phyloP scores from a whole-genome alignment of 2,113 vertebrate species.

The Hippopotamus amphibius region DNA sequence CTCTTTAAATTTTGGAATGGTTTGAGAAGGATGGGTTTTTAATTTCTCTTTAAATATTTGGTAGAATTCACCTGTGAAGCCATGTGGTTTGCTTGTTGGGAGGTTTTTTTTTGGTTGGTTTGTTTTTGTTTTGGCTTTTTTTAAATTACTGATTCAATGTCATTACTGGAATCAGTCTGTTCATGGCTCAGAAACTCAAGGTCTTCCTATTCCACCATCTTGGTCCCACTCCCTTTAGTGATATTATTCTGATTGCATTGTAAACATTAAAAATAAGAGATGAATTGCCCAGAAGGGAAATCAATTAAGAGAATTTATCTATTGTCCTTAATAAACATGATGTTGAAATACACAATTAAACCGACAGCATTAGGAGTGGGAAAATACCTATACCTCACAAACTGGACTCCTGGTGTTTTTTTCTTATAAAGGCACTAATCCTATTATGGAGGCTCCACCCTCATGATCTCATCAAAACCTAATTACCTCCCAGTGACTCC shows the following conservation, averaged over 20 bases:
- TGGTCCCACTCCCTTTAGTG: neutral
- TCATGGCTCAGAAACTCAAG: neutral
- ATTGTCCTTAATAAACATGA: neutral
- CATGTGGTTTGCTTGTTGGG: neutral
- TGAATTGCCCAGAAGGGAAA: neutral
- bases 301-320: neutral
- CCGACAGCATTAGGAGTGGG: neutral
- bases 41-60: neutral
- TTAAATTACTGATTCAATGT: neutral
- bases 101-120: no score
- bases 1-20: neutral
- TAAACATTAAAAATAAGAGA: neutral
- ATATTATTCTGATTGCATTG: neutral
- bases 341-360: neutral
- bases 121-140: no score
- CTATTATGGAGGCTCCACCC: rapidly evolving
- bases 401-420: no score
- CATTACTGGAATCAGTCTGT: neutral
- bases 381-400: neutral
- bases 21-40: neutral
- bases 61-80: neutral
- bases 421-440: neutral
- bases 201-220: neutral
- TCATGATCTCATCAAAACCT: neutral
- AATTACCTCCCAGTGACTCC: neutral